Evolutionary conservation across 2,113 vertebrate species (phyloP), one percentile per base, ranked within the genome.

Genomic region (Theristicus caerulescens): DNA sequence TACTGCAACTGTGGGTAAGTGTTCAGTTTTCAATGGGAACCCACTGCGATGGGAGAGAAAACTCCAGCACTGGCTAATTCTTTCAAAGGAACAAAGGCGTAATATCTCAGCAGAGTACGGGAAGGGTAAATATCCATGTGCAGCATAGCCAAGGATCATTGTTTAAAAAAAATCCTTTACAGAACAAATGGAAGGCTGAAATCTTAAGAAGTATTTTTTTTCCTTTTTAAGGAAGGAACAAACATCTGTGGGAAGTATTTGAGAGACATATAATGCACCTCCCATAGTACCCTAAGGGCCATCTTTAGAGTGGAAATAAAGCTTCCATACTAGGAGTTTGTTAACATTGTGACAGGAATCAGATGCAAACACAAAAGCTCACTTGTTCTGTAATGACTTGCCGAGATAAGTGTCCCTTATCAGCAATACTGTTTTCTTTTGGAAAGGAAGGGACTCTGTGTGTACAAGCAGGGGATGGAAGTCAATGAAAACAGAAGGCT

Each of bases 401-500:
- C 70, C 0, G 29, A 79, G 92, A 91, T 96, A 94, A 96, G 92
- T 86, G 86, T 89, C 61, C 90, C 95, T 91, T 86, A 83, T 91
- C 92, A 82, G 94, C 79, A 93, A 36, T 32, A 31, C 92, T 90
- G 86, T 79, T 97, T 96, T 92, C 92, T 88, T 70, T 91, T 76
- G 78, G 82, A 96, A 82, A 81, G 89, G 96, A 94, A 97, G 54
- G 64, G 64, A 72, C 76, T 90, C 67, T 67, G 62, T 95, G 93
- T 94, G 91, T 94, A 95, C 93, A 93, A 90, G 94, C 94, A 93
- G 95, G 94, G 86, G 92, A 97, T 61, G 17, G 16, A 88, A 93
- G 76, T 95, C 77, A 95, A 97, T 94, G 92, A 93, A 96, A 96
- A 93, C 94, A 97, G 93, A 96, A 91, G 93, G 91, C 96, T 97